These are phyloP conservation scores for Sinella curviseta DNA, from an alignment of 1,140 invertebrate species.

Conservation along the genomic window DNA sequence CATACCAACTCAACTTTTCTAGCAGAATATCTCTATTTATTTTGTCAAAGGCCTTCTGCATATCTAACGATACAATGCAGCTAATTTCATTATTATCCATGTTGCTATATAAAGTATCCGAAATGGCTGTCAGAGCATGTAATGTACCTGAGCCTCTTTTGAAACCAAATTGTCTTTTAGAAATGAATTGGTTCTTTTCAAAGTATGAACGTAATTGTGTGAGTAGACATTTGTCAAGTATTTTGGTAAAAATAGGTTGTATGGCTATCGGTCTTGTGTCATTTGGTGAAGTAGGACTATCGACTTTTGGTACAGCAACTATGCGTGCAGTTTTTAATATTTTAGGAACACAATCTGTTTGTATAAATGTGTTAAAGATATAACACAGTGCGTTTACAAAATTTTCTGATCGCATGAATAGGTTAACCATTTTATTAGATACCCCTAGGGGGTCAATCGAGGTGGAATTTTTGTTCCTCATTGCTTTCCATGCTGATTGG, in stretches of 20 bases:
- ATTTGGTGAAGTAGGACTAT: neutral
- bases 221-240: neutral
- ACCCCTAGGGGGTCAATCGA: neutral
- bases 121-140: neutral
- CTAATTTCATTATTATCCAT: neutral
- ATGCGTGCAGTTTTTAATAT: neutral
- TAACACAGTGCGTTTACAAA: neutral
- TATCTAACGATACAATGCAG: neutral
- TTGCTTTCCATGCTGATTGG: neutral
- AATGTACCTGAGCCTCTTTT: neutral
- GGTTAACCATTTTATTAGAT: conserved; percentile 8
- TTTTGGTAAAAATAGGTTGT: neutral
- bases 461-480: neutral
- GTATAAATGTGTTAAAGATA: neutral
- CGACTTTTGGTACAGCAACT: neutral
- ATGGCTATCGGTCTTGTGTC: neutral
- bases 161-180: conserved; percentile 27
- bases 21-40: neutral
- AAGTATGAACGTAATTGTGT: neutral
- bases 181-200: neutral
- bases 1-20: neutral
- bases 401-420: neutral
- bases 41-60: neutral
- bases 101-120: neutral
- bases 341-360: neutral